A percentile compares a stretch with the other conserved stretches of the same genome.
Conservation (phyloP, 2,113 vertebrate species). For the Atlantisia rogersi region DNA sequence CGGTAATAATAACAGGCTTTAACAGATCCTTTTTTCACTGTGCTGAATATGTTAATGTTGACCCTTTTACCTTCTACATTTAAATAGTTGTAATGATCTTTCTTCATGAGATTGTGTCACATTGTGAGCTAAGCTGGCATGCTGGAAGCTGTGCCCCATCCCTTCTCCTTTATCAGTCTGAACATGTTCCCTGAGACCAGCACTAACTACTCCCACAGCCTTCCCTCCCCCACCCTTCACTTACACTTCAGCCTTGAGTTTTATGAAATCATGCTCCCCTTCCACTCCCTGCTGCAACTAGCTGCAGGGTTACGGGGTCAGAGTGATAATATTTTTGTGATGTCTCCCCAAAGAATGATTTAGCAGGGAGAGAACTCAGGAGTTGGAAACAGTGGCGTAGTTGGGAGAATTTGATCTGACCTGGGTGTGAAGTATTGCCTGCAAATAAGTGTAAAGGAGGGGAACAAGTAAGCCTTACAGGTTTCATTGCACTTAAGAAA, state of each 20-base stretch:
- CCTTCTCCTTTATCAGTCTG: background rate
- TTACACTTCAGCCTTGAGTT: background rate
- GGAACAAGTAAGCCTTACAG: background rate
- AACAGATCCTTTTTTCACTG: background rate
- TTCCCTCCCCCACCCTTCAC: background rate
- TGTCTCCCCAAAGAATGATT: background rate
- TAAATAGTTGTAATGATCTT: background rate
- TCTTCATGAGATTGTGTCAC: background rate
- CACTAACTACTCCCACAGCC: background rate
- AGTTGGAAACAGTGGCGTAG: background rate
- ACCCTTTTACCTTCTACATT: background rate
- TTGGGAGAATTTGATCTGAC: background rate
- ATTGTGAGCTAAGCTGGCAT: background rate
- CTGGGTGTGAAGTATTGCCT: background rate
- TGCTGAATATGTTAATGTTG: background rate
- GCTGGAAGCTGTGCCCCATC: background rate
- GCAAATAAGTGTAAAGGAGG: background rate
- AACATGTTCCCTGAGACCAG: background rate
- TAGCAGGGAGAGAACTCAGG: background rate
- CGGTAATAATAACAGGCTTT: slow-evolving; percentile 51
- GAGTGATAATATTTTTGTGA: background rate
- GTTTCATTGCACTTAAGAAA: background rate
- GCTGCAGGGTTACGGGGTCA: background rate
- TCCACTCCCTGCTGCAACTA: background rate
- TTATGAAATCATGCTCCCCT: background rate